These are phyloP conservation scores for Phalloptychus januarius DNA, from an alignment of 2,797 vertebrate genomes.

Conservation along the genomic window DNA sequence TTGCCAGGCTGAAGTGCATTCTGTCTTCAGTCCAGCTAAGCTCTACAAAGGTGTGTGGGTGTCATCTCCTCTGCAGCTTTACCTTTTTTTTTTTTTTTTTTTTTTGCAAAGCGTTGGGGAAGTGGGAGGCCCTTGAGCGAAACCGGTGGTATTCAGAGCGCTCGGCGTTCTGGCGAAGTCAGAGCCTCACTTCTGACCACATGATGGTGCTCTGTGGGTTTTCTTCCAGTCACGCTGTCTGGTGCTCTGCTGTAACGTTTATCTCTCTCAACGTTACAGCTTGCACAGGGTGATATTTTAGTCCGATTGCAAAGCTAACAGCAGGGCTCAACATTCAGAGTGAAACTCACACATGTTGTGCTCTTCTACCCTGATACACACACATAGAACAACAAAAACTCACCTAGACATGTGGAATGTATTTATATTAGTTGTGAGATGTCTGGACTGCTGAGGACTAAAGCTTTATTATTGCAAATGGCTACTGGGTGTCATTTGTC, in stretches of 20 bases:
- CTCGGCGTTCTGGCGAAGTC: not conserved
- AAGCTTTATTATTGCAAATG: not conserved
- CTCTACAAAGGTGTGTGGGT: not conserved
- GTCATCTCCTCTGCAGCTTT: not conserved
- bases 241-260: too few species aligned
- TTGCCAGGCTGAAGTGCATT: not conserved
- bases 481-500: not conserved
- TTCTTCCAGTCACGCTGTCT: not conserved
- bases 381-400: not conserved
- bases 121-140: not conserved
- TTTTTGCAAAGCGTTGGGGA: not conserved
- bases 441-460: not conserved
- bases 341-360: not conserved
- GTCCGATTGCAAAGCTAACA: not conserved
- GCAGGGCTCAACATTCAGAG: not conserved
- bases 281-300: not conserved
- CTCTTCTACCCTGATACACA: not conserved
- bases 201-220: conserved; percentile 2
- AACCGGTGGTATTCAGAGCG: not conserved
- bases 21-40: not conserved
- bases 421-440: not conserved
- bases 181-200: not conserved
- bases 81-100: not conserved
- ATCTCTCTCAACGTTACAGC: too few species aligned
- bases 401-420: not conserved